Evolutionary conservation across 30 jellyfish, hydroid and myxozoan species (phyloP), one percentile per base, ranked within the genome.

Genomic region (Nemopilema nomurai): DNA sequence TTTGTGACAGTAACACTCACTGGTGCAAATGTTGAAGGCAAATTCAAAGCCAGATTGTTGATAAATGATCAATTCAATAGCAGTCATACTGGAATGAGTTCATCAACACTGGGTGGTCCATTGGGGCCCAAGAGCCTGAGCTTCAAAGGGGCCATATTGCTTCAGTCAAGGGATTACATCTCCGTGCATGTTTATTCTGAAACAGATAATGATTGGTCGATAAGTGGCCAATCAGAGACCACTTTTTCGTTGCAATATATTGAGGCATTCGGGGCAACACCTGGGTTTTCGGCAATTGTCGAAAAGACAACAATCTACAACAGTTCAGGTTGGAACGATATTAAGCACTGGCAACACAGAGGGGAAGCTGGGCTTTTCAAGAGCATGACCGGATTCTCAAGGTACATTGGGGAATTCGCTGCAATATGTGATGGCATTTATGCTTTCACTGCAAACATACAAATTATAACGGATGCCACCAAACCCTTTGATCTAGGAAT

Each of bases 361-460:
- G 80, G 79, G 41, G 49, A 19, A 30, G 91, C 95, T 26, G 96
- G 98, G 28, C 71, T 92, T 0, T 92, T 87, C 65, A 68, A 69
- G 68, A 87, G 97, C 81, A 75, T 80, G 76, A 87, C 98, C 9
- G 98, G 98, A 41, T 92, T 92, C 33, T 92, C 98, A 4, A 73
- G 50, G 51, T 90, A 86, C 53, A 81, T 70, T 22, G 98, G 98
- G 1, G 89, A 81, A 83, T 87, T 87, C 70, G 85, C 71, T 28
- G 85, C 98, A 29, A 85, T 86, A 1, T 92, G 95, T 29, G 83
- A 77, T 51, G 96, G 97, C 18, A 70, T 92, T 21, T 92, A 81
- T 71, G 79, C 31, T n/a, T 24, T 87, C 49, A 69, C 97, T 3
- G 97, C 98, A 18, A 92, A 81, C 51, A 72, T 87, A 19, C 86